Evolutionary conservation across 2,113 vertebrate genomes (phyloP).

Genomic region (Helogale parvula): DNA sequence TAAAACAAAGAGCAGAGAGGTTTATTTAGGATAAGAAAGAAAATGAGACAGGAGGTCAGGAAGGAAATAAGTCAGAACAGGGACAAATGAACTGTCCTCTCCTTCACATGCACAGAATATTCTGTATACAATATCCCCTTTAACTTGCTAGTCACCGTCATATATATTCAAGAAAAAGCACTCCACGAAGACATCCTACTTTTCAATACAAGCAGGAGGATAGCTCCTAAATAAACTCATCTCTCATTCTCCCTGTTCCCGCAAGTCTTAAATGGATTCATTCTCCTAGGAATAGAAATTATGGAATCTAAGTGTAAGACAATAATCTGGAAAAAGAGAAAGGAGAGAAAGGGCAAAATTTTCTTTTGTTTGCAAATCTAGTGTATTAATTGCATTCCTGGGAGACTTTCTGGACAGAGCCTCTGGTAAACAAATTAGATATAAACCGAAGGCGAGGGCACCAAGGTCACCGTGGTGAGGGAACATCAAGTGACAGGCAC

Average conservation of each 20-base stretch:
- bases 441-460: constrained; percentile 93
- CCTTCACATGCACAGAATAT: background rate
- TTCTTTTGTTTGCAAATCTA: constrained; percentile 88
- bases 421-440: constrained; percentile 95
- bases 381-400: constrained; percentile 88
- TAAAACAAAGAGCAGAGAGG: background rate
- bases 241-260: constrained; percentile 62
- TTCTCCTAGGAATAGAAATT: constrained; percentile 85
- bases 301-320: constrained; percentile 84
- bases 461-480: constrained; percentile 92
- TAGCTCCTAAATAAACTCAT: constrained; percentile 75
- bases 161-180: constrained; percentile 55
- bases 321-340: constrained; percentile 82
- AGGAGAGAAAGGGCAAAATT: constrained; percentile 71
- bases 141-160: background rate
- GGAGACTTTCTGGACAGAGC: constrained; percentile 88
- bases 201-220: constrained; percentile 75
- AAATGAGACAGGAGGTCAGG: background rate
- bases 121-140: background rate
- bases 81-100: background rate
- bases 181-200: background rate
- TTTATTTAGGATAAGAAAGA: background rate
- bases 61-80: background rate
- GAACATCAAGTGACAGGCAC: constrained; percentile 93
- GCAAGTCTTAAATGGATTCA: constrained; percentile 78